Conservation (phyloP, 2,113 vertebrate genomes). For the Sapayoa aenigma region DNA sequence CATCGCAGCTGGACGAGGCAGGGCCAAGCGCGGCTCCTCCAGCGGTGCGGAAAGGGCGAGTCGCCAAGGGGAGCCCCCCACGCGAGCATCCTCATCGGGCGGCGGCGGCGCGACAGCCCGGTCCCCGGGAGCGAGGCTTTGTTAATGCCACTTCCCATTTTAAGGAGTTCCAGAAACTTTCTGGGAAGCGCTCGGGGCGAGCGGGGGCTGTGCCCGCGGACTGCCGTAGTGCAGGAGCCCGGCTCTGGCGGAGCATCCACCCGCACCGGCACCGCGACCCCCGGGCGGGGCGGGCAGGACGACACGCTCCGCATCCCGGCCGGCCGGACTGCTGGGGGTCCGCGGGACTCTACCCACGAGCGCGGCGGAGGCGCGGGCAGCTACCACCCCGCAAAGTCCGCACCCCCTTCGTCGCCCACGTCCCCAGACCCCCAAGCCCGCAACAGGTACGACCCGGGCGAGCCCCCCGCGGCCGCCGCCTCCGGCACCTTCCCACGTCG, state of each 20-base stretch:
- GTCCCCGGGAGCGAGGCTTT: background rate
- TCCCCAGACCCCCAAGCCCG: no score
- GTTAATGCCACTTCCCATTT: background rate
- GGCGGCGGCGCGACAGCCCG: background rate
- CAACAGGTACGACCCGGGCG: no score
- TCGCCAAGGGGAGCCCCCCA: background rate
- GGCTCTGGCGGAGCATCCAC: no score
- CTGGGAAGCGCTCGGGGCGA: background rate
- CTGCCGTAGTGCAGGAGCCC: background rate
- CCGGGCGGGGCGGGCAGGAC: no score
- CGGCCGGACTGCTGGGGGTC: background rate
- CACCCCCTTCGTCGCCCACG: background rate
- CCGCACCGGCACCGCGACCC: background rate
- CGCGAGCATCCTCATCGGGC: background rate
- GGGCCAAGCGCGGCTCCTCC: background rate
- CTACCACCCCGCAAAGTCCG: background rate
- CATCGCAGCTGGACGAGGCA: background rate
- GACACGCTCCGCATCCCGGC: background rate
- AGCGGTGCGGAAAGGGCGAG: background rate
- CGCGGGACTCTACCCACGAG: background rate
- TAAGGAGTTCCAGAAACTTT: conserved; percentile 7
- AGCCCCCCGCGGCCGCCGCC: no score
- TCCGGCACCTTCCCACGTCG: no score
- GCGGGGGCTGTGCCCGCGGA: background rate
- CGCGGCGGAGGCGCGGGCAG: background rate